A percentile compares a stretch with the other conserved stretches of the same genome.
Conservation (phyloP, 2,113 vertebrate species). For the Mesembrinibis cayennensis region DNA sequence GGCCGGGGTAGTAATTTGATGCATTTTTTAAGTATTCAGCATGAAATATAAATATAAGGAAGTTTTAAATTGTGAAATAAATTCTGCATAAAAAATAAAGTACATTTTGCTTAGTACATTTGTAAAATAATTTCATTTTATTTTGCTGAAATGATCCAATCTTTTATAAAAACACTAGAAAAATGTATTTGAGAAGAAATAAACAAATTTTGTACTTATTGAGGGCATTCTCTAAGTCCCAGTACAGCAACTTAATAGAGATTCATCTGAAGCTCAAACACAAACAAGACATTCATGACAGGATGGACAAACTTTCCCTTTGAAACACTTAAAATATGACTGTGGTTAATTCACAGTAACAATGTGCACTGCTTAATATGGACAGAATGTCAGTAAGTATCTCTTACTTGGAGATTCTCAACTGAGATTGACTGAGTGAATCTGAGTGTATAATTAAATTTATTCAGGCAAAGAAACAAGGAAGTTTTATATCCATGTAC, state of each 20-base stretch:
- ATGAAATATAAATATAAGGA: not conserved
- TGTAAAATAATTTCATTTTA: not conserved
- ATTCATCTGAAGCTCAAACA: not conserved
- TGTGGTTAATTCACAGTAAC: not conserved
- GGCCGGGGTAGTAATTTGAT: not conserved
- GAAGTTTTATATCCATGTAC: not conserved
- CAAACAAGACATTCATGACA: not conserved
- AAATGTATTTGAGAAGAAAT: not conserved
- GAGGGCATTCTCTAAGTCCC: not conserved
- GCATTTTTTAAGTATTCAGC: not conserved
- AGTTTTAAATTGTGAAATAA: not conserved
- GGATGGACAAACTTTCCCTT: not conserved
- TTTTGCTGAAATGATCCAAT: not conserved
- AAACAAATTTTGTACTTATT: not conserved
- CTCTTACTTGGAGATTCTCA: not conserved
- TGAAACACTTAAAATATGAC: not conserved
- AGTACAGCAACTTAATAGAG: not conserved
- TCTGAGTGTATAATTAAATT: constrained; percentile 48
- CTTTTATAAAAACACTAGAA: not conserved
- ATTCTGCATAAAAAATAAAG: not conserved
- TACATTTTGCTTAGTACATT: not conserved
- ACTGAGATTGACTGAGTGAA: constrained; percentile 36
- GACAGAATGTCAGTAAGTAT: not conserved
- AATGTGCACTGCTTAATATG: not conserved
- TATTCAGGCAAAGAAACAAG: constrained; percentile 15